phyloP scores from a whole-genome alignment of 2,888 invertebrate species.

The Tyria jacobaeae region DNA sequence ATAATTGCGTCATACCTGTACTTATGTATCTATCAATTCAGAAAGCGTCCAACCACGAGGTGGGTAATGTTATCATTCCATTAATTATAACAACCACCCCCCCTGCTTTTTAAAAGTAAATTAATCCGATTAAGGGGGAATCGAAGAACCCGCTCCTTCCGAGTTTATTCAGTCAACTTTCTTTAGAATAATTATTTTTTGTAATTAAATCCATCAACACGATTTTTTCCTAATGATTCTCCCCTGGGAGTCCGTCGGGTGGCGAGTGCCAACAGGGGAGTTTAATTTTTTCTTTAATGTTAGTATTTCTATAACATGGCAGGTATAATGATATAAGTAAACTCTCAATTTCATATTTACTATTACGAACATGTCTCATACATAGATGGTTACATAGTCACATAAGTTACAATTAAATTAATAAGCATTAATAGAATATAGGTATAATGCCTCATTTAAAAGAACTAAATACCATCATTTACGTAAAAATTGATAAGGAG shows the following conservation, averaged over 20 bases:
- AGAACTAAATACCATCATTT: too few relatives aligned
- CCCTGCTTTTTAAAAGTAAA: conserved; percentile 85
- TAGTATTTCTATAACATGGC: conserved; percentile 50
- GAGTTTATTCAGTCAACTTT: conserved; percentile 85
- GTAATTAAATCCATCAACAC: conserved; percentile 87
- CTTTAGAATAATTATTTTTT: conserved; percentile 87
- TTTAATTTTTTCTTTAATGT: conserved; percentile 72
- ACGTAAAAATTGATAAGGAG: too few relatives aligned
- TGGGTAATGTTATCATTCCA: conserved; percentile 86
- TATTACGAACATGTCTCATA: not conserved
- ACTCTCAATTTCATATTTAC: not conserved
- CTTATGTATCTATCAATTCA: conserved; percentile 62
- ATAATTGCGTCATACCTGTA: conserved; percentile 52
- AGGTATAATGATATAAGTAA: not conserved
- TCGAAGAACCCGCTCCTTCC: conserved; percentile 85
- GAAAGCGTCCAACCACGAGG: conserved; percentile 79
- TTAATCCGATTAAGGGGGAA: conserved; percentile 86
- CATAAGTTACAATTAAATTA: too few relatives aligned
- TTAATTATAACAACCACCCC: conserved; percentile 85
- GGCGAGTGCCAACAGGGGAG: conserved; percentile 56
- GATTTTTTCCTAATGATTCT: conserved; percentile 87
- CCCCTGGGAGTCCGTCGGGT: conserved; percentile 73
- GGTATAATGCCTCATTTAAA: too few relatives aligned
- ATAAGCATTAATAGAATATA: too few relatives aligned
- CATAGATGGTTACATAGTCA: too few relatives aligned